phyloP scores from a whole-genome alignment of 2,888 invertebrate genomes.

The Halictus ligatus region DNA sequence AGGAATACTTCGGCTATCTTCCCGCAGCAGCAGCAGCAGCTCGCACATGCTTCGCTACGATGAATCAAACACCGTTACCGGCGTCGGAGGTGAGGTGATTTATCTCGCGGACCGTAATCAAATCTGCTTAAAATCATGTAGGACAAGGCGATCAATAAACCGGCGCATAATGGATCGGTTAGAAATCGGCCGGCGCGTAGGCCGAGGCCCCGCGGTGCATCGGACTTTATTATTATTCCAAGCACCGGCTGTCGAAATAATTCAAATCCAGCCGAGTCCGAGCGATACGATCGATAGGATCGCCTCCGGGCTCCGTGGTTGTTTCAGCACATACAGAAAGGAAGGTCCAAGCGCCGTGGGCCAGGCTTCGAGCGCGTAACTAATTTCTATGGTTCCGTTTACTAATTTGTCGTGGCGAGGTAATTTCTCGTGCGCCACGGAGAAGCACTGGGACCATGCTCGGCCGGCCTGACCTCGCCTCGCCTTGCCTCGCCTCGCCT shows the following conservation, averaged over 20 bases:
- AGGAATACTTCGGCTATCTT: neutral
- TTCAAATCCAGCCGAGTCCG: constrained; percentile 43
- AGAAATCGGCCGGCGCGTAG: constrained; percentile 27
- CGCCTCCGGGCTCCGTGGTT: constrained; percentile 27
- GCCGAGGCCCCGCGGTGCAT: neutral
- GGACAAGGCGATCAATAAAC: constrained; percentile 44
- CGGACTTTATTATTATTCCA: constrained; percentile 57
- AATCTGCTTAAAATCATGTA: constrained; percentile 58
- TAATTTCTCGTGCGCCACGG: constrained; percentile 54
- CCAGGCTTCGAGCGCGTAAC: constrained; percentile 31
- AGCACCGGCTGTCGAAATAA: constrained; percentile 49
- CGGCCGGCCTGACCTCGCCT: neutral
- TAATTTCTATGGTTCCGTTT: constrained; percentile 67
- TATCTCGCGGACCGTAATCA: constrained; percentile 45
- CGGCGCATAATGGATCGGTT: constrained; percentile 49
- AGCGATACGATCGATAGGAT: constrained; percentile 53
- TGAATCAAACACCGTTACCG: constrained; percentile 30
- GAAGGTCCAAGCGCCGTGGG: constrained; percentile 12
- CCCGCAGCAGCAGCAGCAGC: neutral
- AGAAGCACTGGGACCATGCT: neutral
- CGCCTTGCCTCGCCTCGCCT: neutral
- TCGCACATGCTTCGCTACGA: constrained; percentile 14
- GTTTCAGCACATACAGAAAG: constrained; percentile 33
- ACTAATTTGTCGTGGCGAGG: constrained; percentile 63
- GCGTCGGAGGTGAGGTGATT: constrained; percentile 28